These are phyloP conservation scores for Netelia virgata DNA, from an alignment of 2,888 invertebrate genomes.

Conservation along the genomic window DNA sequence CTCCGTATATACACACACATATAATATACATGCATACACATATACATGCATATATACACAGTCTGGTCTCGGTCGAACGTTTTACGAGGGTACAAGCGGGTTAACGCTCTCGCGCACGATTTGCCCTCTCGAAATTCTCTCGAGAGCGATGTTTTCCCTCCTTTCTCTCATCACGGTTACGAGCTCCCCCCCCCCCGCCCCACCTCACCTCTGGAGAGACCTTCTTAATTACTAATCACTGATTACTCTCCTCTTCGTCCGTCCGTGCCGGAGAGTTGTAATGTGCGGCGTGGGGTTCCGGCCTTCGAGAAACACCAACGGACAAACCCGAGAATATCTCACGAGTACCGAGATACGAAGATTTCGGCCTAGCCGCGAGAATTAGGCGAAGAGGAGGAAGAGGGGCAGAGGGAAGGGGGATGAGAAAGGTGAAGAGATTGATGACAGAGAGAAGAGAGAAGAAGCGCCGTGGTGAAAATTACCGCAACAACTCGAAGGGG, in stretches of 20 bases:
- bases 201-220: slow-evolving; percentile 8
- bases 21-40: no score
- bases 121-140: slow-evolving; percentile 36
- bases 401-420: no score
- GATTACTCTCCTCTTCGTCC: slow-evolving; percentile 50
- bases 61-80: slow-evolving; percentile 1
- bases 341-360: slow-evolving; percentile 19
- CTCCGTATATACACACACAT: no score
- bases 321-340: slow-evolving; percentile 41
- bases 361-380: slow-evolving; percentile 12
- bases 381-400: background rate
- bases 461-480: background rate
- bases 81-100: slow-evolving; percentile 51
- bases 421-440: slow-evolving; percentile 39
- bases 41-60: background rate
- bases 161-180: slow-evolving; percentile 11
- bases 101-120: slow-evolving; percentile 35
- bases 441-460: slow-evolving; percentile 31
- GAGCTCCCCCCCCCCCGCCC: background rate
- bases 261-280: slow-evolving; percentile 33
- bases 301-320: slow-evolving; percentile 28
- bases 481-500: slow-evolving; percentile 39
- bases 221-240: slow-evolving; percentile 66
- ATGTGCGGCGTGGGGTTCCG: slow-evolving; percentile 27
- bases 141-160: slow-evolving; percentile 39